Percentiles rank a stretch among this genome's conserved stretches.
Conservation (phyloP, 92 coral and sea anemone genomes). For the Porites divaricata region DNA sequence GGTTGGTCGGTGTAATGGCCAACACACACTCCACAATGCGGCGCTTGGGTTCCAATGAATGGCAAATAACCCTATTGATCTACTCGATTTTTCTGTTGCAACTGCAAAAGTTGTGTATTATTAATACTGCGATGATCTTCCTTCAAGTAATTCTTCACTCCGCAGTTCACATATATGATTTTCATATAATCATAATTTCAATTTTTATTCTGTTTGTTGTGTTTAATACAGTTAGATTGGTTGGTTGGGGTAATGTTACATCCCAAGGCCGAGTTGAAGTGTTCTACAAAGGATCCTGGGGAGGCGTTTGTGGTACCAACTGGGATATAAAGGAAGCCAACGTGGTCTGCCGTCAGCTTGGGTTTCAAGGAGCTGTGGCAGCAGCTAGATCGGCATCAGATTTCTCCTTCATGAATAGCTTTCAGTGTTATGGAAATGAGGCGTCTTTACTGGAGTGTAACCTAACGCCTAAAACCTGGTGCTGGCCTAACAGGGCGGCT, state of each 20-base stretch:
- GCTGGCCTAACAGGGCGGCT: too few species aligned
- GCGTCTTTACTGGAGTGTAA: constrained; percentile 27
- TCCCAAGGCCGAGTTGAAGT: background rate
- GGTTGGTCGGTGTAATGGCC: too few species aligned
- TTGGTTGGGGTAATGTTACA: background rate
- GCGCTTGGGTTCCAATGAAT: too few species aligned
- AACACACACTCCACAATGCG: too few species aligned
- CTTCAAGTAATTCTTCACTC: too few species aligned
- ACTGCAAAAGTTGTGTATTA: too few species aligned
- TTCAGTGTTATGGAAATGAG: constrained; percentile 54
- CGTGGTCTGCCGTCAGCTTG: constrained; percentile 25
- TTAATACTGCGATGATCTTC: too few species aligned
- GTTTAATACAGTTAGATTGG: background rate
- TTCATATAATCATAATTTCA: too few species aligned
- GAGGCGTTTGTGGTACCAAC: background rate
- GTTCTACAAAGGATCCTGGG: constrained; percentile 1
- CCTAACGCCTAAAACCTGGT: background rate
- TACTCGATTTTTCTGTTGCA: too few species aligned
- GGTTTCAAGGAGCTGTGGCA: background rate
- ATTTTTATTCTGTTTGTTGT: too few species aligned
- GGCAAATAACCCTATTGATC: too few species aligned
- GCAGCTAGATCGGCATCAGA: background rate
- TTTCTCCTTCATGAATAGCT: constrained; percentile 26
- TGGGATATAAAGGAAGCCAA: constrained; percentile 16
- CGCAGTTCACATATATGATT: too few species aligned